phyloP scores from a whole-genome alignment of 2,888 invertebrate species.

The Subacronicta megacephala region DNA sequence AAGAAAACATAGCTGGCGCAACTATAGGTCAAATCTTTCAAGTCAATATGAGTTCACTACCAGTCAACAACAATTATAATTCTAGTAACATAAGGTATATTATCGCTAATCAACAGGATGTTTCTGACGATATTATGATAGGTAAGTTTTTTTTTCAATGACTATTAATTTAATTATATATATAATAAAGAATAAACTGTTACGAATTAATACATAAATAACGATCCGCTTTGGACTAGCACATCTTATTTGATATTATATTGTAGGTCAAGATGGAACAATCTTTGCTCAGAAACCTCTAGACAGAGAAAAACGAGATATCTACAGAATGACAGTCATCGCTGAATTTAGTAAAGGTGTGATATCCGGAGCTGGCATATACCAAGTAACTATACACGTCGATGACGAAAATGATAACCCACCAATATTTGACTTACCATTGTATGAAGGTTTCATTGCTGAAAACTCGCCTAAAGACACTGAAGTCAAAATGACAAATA shows the following conservation, averaged over 20 bases:
- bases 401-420: constrained; percentile 97
- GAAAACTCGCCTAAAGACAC: constrained; percentile 94
- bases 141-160: constrained; percentile 77
- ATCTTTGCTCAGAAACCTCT: constrained; percentile 93
- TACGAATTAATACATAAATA: background rate
- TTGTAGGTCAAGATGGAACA: constrained; percentile 91
- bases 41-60: constrained; percentile 80
- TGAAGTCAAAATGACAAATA: constrained; percentile 92
- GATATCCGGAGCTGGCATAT: constrained; percentile 92
- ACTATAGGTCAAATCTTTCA: constrained; percentile 93
- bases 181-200: too few species aligned
- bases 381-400: constrained; percentile 94
- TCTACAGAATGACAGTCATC: constrained; percentile 94
- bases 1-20: constrained; percentile 93
- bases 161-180: too few species aligned
- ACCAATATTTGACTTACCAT: constrained; percentile 92
- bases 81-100: constrained; percentile 91
- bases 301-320: constrained; percentile 93
- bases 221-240: background rate
- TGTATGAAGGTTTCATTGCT: constrained; percentile 93
- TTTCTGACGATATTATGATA: constrained; percentile 94
- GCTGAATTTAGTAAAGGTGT: constrained; percentile 93
- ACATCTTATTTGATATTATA: background rate
- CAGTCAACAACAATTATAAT: constrained; percentile 68
- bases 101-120: constrained; percentile 95